phyloP scores from a whole-genome alignment of 2,113 vertebrate species.

The Chamaea fasciata region DNA sequence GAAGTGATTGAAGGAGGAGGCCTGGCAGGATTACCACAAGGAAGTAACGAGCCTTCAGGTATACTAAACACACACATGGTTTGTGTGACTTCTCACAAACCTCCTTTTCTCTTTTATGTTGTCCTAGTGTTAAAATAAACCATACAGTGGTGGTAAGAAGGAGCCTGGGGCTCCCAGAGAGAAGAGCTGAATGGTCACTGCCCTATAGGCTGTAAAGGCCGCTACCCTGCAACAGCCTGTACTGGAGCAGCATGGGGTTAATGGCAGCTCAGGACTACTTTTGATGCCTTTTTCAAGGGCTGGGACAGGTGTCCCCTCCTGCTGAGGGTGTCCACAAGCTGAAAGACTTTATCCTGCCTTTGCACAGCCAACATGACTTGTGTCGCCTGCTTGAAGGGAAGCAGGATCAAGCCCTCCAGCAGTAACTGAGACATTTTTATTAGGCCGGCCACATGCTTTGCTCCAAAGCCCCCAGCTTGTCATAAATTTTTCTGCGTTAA shows the following conservation, averaged over 20 bases:
- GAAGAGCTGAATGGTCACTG: background rate
- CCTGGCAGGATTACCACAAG: conserved; percentile 38
- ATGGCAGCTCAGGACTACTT: conserved; percentile 1
- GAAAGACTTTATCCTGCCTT: background rate
- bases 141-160: background rate
- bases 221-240: background rate
- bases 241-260: conserved; percentile 19
- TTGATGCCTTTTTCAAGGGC: conserved; percentile 17
- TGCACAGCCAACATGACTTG: background rate
- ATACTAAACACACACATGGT: background rate
- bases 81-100: conserved; percentile 41
- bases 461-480: background rate
- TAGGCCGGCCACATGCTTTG: background rate
- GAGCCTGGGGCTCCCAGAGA: background rate
- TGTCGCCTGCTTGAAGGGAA: background rate
- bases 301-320: conserved; percentile 27
- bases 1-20: conserved; percentile 34
- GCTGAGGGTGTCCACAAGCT: conserved; percentile 10
- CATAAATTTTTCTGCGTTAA: conserved; percentile 41
- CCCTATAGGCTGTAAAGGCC: background rate
- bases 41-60: conserved; percentile 40
- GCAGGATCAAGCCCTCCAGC: background rate
- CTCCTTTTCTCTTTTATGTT: conserved; percentile 43
- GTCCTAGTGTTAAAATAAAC: conserved; percentile 29
- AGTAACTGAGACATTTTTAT: conserved; percentile 15